phyloP scores from a whole-genome alignment of 2,888 invertebrate species.

The Archips crataeganus region DNA sequence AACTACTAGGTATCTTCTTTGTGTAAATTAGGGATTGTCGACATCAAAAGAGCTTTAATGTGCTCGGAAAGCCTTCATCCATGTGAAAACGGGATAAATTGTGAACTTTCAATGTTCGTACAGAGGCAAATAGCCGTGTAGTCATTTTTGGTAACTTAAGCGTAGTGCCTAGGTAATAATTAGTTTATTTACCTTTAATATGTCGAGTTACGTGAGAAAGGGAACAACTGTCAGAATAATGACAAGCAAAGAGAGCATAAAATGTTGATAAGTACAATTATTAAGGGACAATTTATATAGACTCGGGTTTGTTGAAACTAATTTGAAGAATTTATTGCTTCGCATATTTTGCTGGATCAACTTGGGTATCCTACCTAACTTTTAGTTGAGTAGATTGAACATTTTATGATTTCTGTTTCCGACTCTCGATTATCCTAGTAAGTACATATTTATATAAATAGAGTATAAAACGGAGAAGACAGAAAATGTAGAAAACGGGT shows the following conservation, averaged over 20 bases:
- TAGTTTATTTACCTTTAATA: too few relatives aligned
- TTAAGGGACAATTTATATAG: background rate
- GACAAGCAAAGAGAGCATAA: too few relatives aligned
- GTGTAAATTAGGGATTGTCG: background rate
- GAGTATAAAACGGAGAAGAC: too few relatives aligned
- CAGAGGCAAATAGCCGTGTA: background rate
- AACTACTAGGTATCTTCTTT: background rate
- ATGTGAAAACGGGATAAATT: background rate
- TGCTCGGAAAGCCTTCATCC: background rate
- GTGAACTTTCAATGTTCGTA: background rate
- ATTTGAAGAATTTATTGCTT: background rate
- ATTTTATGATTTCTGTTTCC: background rate
- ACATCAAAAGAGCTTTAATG: conserved; percentile 4
- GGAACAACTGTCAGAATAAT: too few relatives aligned
- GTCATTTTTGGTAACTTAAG: background rate
- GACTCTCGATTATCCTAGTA: background rate
- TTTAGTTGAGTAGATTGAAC: background rate
- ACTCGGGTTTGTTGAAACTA: background rate
- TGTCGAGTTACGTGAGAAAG: too few relatives aligned
- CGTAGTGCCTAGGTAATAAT: background rate
- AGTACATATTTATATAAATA: too few relatives aligned
- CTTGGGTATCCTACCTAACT: background rate
- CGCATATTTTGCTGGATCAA: background rate
- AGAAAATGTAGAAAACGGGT: too few relatives aligned
- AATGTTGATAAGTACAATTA: too few relatives aligned